Evolutionary conservation across 2,888 invertebrate species (phyloP).

Genomic region (Leucoptera coffeella): DNA sequence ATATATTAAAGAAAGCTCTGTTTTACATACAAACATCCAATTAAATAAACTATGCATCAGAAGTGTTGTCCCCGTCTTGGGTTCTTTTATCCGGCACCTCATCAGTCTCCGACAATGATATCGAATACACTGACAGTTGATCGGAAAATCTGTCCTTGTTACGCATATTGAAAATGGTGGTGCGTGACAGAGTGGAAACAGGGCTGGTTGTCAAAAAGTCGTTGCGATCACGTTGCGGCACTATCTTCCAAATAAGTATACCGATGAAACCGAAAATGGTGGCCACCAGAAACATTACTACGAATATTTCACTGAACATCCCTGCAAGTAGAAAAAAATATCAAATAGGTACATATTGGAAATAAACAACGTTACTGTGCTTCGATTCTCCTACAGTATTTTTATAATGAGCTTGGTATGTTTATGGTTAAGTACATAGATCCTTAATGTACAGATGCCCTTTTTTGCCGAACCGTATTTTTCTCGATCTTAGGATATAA

Average conservation of each 20-base stretch:
- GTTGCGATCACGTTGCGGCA: slow-evolving; percentile 35
- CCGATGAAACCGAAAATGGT: slow-evolving; percentile 52
- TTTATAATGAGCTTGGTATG: too few relatives aligned
- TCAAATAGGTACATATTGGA: too few relatives aligned
- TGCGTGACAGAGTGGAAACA: slow-evolving; percentile 30
- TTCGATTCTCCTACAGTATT: too few relatives aligned
- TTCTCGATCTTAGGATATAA: too few relatives aligned
- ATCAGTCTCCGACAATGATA: slow-evolving; percentile 40
- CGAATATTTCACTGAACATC: slow-evolving; percentile 35
- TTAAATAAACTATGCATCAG: slow-evolving; percentile 27
- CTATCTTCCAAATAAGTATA: slow-evolving; percentile 49
- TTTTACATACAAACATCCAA: neutral
- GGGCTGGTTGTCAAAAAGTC: slow-evolving; percentile 45
- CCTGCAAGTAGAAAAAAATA: slow-evolving; percentile 23
- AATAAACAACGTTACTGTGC: too few relatives aligned
- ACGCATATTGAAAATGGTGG: slow-evolving; percentile 27
- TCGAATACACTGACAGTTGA: slow-evolving; percentile 40
- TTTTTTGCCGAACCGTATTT: too few relatives aligned
- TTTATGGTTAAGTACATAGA: too few relatives aligned
- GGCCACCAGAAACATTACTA: slow-evolving; percentile 54
- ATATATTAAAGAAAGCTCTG: too few relatives aligned
- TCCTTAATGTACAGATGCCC: too few relatives aligned
- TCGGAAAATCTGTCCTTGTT: slow-evolving; percentile 40
- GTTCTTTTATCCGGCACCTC: slow-evolving; percentile 25
- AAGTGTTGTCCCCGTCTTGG: slow-evolving; percentile 37